Evolutionary conservation across 1,140 invertebrate genomes (phyloP).

Genomic region (Drosophila bifasciata): DNA sequence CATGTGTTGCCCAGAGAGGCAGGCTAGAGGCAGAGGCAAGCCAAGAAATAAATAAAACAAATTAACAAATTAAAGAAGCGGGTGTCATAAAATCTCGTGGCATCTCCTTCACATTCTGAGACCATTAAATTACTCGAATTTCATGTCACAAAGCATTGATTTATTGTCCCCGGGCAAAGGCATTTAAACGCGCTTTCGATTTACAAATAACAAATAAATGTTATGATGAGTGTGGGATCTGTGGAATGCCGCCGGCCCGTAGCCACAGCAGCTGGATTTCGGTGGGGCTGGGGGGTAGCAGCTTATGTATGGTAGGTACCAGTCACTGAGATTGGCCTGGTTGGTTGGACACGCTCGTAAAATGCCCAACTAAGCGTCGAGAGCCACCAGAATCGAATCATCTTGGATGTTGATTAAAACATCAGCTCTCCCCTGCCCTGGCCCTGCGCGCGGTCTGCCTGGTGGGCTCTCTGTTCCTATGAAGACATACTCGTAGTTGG

Average conservation of each 20-base stretch:
- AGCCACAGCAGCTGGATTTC: slow-evolving; percentile 18
- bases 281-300: not conserved
- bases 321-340: slow-evolving; percentile 11
- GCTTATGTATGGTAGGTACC: slow-evolving; percentile 17
- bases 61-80: slow-evolving; percentile 81
- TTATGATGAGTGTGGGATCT: slow-evolving; percentile 79
- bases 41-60: slow-evolving; percentile 54
- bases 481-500: slow-evolving; percentile 52
- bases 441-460: not conserved
- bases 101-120: slow-evolving; percentile 2
- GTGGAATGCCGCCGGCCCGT: slow-evolving; percentile 74
- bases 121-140: slow-evolving; percentile 71
- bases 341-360: slow-evolving; percentile 69
- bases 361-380: slow-evolving; percentile 73
- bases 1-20: slow-evolving; percentile 60
- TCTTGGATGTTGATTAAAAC: slow-evolving; percentile 69
- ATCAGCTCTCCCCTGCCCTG: slow-evolving; percentile 42
- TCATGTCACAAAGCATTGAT: slow-evolving; percentile 75
- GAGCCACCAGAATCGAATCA: slow-evolving; percentile 42
- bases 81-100: slow-evolving; percentile 72
- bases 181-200: slow-evolving; percentile 78
- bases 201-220: slow-evolving; percentile 82
- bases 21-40: too few relatives aligned
- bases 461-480: slow-evolving; percentile 20
- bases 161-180: slow-evolving; percentile 59